Evolutionary conservation across 2,888 invertebrate species (phyloP).

Genomic region (Melinaea marsaeus): DNA sequence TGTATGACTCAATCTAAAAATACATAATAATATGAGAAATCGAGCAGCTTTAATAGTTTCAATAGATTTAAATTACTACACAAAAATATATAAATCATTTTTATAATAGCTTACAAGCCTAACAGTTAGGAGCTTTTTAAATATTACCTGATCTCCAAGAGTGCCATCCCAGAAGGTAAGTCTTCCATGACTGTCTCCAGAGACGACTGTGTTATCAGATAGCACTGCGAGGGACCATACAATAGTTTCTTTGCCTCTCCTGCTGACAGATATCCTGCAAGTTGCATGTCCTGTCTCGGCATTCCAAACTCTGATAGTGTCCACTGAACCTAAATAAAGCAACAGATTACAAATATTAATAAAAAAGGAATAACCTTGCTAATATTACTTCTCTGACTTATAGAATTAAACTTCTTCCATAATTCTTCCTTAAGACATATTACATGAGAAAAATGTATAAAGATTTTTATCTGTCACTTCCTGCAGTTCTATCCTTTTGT

Average conservation of each 20-base stretch:
- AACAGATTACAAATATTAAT: background rate
- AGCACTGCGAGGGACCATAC: constrained; percentile 92
- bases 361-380: too few species aligned
- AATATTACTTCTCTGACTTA: too few species aligned
- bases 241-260: constrained; percentile 83
- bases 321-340: constrained; percentile 81
- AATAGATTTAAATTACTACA: too few species aligned
- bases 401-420: too few species aligned
- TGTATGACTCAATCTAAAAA: constrained; percentile 82
- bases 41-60: too few species aligned
- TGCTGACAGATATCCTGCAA: constrained; percentile 86
- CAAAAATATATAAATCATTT: too few species aligned
- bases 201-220: constrained; percentile 88
- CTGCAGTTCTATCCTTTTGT: too few species aligned
- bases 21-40: background rate
- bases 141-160: constrained; percentile 81
- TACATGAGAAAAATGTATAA: too few species aligned
- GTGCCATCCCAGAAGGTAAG: constrained; percentile 93
- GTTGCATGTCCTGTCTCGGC: constrained; percentile 89
- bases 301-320: constrained; percentile 93
- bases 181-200: constrained; percentile 89
- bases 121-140: background rate
- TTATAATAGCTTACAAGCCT: background rate
- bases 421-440: too few species aligned
- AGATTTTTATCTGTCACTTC: too few species aligned